Evolutionary conservation across 2,797 vertebrate species (phyloP).

Genomic region (Uromys caudimaculatus): DNA sequence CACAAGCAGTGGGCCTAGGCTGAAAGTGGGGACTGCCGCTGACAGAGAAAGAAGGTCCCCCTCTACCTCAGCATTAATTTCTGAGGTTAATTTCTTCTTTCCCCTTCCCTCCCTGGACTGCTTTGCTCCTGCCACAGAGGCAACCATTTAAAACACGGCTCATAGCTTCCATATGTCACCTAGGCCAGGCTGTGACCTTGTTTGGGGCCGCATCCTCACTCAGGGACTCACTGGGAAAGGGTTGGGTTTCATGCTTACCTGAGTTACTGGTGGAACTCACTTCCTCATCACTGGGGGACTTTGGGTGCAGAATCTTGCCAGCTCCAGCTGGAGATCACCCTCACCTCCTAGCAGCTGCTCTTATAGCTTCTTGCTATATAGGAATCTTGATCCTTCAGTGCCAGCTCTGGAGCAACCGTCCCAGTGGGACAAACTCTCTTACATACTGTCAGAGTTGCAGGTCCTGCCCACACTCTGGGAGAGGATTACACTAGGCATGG

Average conservation of each 20-base stretch:
- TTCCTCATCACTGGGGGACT: neutral
- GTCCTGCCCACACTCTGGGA: neutral
- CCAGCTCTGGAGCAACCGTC: neutral
- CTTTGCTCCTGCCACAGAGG: neutral
- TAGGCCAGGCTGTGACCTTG: neutral
- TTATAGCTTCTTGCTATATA: neutral
- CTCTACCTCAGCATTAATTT: neutral
- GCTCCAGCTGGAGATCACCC: neutral
- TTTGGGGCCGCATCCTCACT: neutral
- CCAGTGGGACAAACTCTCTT: neutral
- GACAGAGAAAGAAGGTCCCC: neutral
- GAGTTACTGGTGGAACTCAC: neutral
- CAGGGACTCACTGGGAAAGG: neutral
- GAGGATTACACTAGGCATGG: neutral
- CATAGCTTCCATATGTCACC: neutral
- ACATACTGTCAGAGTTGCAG: neutral
- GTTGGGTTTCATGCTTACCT: neutral
- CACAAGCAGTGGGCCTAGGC: neutral
- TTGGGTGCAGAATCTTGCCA: neutral
- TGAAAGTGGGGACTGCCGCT: neutral
- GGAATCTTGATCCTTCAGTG: neutral
- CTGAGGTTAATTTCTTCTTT: neutral
- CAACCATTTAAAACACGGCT: neutral
- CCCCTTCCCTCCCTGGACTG: neutral
- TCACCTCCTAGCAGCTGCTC: neutral